A percentile compares a stretch with the other conserved stretches of the same genome.
phyloP scores from a whole-genome alignment of 2,113 vertebrate species.

The Panthera leo region DNA sequence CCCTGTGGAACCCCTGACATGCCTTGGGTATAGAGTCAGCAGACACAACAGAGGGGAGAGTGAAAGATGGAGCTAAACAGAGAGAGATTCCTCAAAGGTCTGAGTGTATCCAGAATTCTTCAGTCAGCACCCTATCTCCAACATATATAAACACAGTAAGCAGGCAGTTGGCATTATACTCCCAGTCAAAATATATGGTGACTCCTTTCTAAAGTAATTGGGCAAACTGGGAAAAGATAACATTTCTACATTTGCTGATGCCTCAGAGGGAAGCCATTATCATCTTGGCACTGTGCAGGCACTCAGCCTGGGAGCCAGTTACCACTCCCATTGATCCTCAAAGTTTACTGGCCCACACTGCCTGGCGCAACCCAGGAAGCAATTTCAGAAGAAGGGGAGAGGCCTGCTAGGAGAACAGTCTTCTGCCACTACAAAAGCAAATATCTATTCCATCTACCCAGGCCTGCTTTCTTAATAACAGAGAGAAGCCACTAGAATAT shows the following conservation, averaged over 20 bases:
- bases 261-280: not conserved
- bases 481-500: not conserved
- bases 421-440: not conserved
- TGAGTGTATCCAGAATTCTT: not conserved
- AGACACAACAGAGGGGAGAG: not conserved
- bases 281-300: not conserved
- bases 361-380: not conserved
- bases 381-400: not conserved
- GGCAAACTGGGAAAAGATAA: not conserved
- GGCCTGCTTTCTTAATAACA: not conserved
- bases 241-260: not conserved
- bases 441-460: not conserved
- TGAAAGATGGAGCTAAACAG: not conserved
- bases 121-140: not conserved
- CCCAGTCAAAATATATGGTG: not conserved
- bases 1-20: not conserved
- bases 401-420: not conserved
- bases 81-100: not conserved
- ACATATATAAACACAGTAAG: not conserved
- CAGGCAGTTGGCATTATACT: not conserved
- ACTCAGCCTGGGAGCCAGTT: not conserved
- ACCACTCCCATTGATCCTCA: not conserved
- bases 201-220: not conserved
- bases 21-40: not conserved
- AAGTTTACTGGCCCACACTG: not conserved